A percentile compares a stretch with the other conserved stretches of the same genome.
phyloP scores from a whole-genome alignment of 2,797 vertebrate genomes.

The Luscinia megarhynchos region DNA sequence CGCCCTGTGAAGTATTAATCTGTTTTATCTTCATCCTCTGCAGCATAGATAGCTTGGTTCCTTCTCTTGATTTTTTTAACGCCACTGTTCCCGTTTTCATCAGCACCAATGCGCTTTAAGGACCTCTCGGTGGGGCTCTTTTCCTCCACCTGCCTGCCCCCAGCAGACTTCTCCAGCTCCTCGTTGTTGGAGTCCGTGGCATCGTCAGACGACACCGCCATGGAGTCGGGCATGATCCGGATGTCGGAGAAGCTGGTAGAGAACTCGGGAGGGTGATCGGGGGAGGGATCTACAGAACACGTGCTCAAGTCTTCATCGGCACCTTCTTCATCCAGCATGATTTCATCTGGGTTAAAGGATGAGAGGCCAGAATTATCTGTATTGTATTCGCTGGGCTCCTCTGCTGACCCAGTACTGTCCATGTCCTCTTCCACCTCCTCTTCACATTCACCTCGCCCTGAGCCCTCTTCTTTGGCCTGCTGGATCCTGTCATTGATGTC shows the following conservation, averaged over 20 bases:
- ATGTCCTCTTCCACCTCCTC: conserved; percentile 81
- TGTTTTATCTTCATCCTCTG: conserved; percentile 81
- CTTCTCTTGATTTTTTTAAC: conserved; percentile 91
- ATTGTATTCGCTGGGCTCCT: conserved; percentile 90
- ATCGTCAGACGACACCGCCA: conserved; percentile 79
- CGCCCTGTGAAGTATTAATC: neutral
- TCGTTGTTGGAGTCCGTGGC: conserved; percentile 57
- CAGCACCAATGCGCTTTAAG: conserved; percentile 82
- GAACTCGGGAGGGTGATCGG: conserved; percentile 76
- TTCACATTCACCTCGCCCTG: conserved; percentile 49
- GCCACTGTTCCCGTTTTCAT: conserved; percentile 67
- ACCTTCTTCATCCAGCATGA: conserved; percentile 91
- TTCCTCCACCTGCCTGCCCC: conserved; percentile 47
- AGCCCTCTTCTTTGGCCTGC: conserved; percentile 63
- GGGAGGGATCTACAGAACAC: conserved; percentile 69
- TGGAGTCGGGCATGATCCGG: conserved; percentile 78
- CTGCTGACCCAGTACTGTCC: conserved; percentile 81
- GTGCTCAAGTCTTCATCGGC: conserved; percentile 81
- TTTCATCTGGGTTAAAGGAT: conserved; percentile 95
- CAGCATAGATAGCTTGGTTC: conserved; percentile 92
- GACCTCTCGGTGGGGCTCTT: conserved; percentile 58
- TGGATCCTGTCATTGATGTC: conserved; percentile 86
- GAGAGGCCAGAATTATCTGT: conserved; percentile 86
- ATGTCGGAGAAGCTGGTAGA: conserved; percentile 79
- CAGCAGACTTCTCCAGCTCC: conserved; percentile 60